phyloP scores from a whole-genome alignment of 1,140 invertebrate species.

The Maniola jurtina region DNA sequence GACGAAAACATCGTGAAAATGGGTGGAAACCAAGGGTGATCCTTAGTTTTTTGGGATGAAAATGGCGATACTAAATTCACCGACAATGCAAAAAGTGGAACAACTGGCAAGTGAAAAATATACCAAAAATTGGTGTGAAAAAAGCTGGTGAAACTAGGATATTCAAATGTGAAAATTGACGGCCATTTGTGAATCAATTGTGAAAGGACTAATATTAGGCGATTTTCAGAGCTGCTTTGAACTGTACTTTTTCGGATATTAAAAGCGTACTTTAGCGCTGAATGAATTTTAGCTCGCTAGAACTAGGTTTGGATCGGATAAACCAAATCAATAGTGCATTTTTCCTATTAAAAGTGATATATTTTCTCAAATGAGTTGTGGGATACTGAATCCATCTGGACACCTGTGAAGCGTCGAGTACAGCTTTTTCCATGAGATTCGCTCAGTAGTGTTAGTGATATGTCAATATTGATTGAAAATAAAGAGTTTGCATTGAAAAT shows the following conservation, averaged over 20 bases:
- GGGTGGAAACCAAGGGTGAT: background rate
- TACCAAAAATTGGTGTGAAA: slow-evolving; percentile 1
- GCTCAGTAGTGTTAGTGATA: no score
- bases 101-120: background rate
- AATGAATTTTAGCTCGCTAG: background rate
- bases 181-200: background rate
- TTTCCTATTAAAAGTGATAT: no score
- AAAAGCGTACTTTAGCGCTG: background rate
- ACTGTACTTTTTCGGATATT: background rate
- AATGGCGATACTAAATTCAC: background rate
- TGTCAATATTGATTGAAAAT: no score
- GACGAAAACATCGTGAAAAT: background rate
- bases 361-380: slow-evolving; percentile 3
- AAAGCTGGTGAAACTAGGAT: slow-evolving; percentile 15
- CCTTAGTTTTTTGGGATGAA: no score
- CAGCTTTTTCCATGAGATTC: no score
- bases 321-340: no score
- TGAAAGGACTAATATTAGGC: slow-evolving; percentile 16
- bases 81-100: background rate
- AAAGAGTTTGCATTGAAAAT: no score
- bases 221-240: slow-evolving; percentile 30
- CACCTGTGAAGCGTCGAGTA: background rate
- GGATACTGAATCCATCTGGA: background rate
- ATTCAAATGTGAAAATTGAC: slow-evolving; percentile 10
- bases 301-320: no score